A percentile compares a stretch with the other conserved stretches of the same genome.
phyloP scores from a whole-genome alignment of 2,888 invertebrate genomes.

The Dryobotodes eremita region DNA sequence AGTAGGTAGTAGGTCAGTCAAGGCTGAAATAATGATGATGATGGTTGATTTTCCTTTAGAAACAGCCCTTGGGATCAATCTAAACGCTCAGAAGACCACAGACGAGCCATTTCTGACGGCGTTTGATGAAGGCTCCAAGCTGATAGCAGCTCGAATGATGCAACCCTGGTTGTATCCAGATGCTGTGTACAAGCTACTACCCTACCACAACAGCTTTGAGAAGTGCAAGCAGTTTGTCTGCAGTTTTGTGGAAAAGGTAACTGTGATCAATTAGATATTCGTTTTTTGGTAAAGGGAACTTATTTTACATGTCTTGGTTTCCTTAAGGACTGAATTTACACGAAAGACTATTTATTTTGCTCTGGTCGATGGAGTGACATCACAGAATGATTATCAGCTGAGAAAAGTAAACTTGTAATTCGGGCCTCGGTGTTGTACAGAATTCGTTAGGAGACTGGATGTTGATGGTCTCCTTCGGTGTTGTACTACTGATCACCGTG shows the following conservation, averaged over 20 bases:
- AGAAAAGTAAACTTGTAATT: background rate
- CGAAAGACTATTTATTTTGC: background rate
- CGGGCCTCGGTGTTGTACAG: too few species aligned
- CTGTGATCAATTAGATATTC: background rate
- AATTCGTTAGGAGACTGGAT: too few species aligned
- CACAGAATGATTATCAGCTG: too few species aligned
- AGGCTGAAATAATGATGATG: background rate
- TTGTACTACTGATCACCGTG: too few species aligned
- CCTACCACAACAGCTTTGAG: conserved; percentile 27
- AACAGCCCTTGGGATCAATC: conserved; percentile 71
- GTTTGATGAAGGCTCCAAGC: conserved; percentile 64
- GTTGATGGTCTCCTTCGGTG: too few species aligned
- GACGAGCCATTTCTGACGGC: conserved; percentile 70
- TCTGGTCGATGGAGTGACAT: background rate
- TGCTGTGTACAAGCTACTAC: conserved; percentile 65
- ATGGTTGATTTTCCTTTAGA: conserved; percentile 54
- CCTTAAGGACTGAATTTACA: background rate
- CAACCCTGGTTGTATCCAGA: conserved; percentile 73
- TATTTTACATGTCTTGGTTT: background rate
- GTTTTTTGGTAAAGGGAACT: background rate
- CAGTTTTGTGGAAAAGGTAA: conserved; percentile 67
- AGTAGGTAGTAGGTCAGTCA: background rate
- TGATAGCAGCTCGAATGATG: conserved; percentile 66
- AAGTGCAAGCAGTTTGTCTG: conserved; percentile 55
- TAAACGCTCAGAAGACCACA: conserved; percentile 64